Evolutionary conservation across 2,797 vertebrate species (phyloP).

Genomic region (Antennarius maculatus): DNA sequence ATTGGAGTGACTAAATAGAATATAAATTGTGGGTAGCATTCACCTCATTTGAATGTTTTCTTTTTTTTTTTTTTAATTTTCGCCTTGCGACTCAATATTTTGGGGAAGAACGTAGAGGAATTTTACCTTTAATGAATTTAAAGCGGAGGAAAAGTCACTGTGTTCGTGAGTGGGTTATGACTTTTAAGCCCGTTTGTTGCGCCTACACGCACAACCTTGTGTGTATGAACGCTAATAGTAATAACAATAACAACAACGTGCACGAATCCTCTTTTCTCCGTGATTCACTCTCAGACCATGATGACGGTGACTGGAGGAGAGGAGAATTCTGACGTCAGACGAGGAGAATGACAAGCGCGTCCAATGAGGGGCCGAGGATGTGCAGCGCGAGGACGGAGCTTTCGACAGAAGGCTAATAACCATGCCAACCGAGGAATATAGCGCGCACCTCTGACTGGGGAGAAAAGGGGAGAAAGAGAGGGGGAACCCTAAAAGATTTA

Average conservation of each 20-base stretch:
- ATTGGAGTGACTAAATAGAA: neutral
- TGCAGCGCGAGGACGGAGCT: conserved; percentile 77
- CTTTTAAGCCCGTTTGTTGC: neutral
- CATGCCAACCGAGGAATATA: conserved; percentile 78
- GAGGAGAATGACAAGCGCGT: conserved; percentile 85
- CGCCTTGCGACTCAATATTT: conserved; percentile 7
- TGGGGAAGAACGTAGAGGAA: no score
- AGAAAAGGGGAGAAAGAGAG: conserved; percentile 10
- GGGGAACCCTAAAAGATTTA: conserved; percentile 27
- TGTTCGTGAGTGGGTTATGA: no score
- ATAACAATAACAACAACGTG: neutral
- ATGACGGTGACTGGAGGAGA: conserved; percentile 85
- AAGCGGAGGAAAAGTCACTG: no score
- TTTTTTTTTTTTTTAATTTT: neutral
- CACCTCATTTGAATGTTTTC: no score
- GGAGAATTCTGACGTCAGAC: conserved; percentile 91
- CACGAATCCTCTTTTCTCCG: conserved; percentile 8
- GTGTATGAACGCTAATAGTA: no score
- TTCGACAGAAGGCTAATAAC: conserved; percentile 79
- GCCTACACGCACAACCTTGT: no score
- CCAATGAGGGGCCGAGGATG: conserved; percentile 85
- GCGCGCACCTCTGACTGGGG: conserved; percentile 60
- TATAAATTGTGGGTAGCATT: no score
- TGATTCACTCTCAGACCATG: conserved; percentile 74
- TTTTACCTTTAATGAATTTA: no score